Evolutionary conservation across 2,113 vertebrate species (phyloP), one percentile per base, ranked within the genome.

Genomic region (Ammodytes marinus): DNA sequence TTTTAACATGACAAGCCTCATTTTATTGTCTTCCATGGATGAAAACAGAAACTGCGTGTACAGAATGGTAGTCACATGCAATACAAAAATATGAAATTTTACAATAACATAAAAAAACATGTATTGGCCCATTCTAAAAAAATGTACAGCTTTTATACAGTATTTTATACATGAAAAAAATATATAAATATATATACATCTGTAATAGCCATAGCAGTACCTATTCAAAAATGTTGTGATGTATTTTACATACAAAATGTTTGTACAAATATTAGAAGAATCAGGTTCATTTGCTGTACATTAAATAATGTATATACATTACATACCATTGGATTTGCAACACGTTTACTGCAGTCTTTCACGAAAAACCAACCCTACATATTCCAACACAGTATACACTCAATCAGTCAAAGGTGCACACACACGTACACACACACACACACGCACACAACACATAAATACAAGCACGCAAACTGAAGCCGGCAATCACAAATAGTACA

Each of bases 41-140:
- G 94, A 92, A 94, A 95, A 95, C 94, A 94, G 80, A 94, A 94
- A 93, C 82, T 82, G 91, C 86, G 85, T 92, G 91, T 93, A 94
- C 92, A 94, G 90, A 93, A 93, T 91, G 92, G 89, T 89, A 90
- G 77, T 94, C 93, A 95, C 95, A 95, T 95, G 95, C 95, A 95
- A 95, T 96, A 96, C 94, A 96, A 96, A 96, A 96, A 96, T 96
- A 95, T 95, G 90, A 89, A 91, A 94, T 94, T 93, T 92, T 93
- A 95, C 93, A 94, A 69, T 85, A 92, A 95, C 92, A 93, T 90
- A 94, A 94, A 94, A 84, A 94, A 94, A 94, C 92, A 95, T 89
- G 81, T 91, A 91, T 94, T 78, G 90, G 91, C 92, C 91, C 91
- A 90, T 92, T 94, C 89, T 94, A 91, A 92, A 93, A 71, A 93